phyloP scores from a whole-genome alignment of 2,113 vertebrate species.

The Heterochromis multidens region DNA sequence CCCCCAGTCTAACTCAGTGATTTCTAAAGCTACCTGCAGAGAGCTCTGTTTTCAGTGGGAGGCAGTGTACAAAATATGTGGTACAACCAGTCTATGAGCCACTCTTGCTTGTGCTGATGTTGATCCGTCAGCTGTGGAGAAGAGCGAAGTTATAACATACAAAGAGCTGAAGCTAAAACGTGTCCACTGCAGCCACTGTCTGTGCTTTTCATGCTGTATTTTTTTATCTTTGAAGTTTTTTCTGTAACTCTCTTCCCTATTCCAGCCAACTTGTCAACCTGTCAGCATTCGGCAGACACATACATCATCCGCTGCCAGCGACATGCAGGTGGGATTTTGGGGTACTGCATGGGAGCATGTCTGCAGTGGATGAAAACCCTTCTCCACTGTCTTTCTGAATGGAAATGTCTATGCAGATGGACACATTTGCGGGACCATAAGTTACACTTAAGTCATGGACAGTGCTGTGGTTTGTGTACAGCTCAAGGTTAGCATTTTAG shows the following conservation, averaged over 20 bases:
- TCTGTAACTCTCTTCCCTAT: no score
- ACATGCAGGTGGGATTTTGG: background rate
- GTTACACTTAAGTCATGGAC: fast-evolving
- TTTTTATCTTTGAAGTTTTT: no score
- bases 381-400: fast-evolving
- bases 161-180: no score
- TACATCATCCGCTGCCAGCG: background rate
- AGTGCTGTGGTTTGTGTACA: fast-evolving
- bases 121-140: no score
- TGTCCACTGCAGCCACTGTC: no score
- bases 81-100: no score
- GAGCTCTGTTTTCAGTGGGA: background rate
- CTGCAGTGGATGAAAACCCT: background rate
- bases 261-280: background rate
- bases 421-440: background rate
- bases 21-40: background rate
- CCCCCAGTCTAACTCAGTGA: background rate
- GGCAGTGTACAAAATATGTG: no score
- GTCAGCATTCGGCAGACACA: background rate
- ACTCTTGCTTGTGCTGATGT: no score
- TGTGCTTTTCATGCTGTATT: no score
- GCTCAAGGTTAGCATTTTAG: background rate
- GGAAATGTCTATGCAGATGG: background rate
- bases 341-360: background rate
- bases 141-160: no score